Evolutionary conservation across 2,113 vertebrate genomes (phyloP).

Genomic region (Cinclus cinclus): DNA sequence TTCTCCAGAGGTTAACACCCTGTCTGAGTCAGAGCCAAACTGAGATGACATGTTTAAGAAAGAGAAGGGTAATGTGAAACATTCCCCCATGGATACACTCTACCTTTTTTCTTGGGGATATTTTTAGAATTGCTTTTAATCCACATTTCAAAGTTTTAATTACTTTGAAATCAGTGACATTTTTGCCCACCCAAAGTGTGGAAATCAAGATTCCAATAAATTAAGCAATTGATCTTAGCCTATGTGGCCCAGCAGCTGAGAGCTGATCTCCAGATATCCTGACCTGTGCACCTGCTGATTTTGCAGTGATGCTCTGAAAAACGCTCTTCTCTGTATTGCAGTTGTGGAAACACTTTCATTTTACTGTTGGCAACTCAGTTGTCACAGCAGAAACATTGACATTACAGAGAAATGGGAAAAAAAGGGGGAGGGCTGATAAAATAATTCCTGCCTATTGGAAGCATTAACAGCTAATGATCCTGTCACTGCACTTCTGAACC

Average conservation of each 20-base stretch:
- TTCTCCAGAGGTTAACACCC: slow-evolving; percentile 47
- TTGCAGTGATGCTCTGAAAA: not conserved
- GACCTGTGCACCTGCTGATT: not conserved
- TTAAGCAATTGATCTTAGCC: not conserved
- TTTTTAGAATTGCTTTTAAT: not conserved
- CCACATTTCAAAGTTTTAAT: not conserved
- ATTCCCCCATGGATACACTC: not conserved
- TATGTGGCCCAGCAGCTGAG: not conserved
- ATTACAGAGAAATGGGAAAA: not conserved
- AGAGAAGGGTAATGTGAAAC: not conserved
- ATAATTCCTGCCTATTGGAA: not conserved
- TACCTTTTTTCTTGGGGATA: not conserved
- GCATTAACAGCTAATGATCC: not conserved
- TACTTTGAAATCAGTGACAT: not conserved
- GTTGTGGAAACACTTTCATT: not conserved
- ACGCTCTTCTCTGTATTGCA: not conserved
- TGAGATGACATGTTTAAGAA: not conserved
- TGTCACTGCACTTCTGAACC: not conserved
- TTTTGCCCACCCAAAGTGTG: not conserved
- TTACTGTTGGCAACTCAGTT: not conserved
- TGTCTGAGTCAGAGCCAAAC: slow-evolving; percentile 24
- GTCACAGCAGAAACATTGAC: not conserved
- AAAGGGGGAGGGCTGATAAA: not conserved
- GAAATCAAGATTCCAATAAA: not conserved
- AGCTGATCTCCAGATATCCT: not conserved